phyloP scores from a whole-genome alignment of 2,113 vertebrate species.

The Myotis davidii region DNA sequence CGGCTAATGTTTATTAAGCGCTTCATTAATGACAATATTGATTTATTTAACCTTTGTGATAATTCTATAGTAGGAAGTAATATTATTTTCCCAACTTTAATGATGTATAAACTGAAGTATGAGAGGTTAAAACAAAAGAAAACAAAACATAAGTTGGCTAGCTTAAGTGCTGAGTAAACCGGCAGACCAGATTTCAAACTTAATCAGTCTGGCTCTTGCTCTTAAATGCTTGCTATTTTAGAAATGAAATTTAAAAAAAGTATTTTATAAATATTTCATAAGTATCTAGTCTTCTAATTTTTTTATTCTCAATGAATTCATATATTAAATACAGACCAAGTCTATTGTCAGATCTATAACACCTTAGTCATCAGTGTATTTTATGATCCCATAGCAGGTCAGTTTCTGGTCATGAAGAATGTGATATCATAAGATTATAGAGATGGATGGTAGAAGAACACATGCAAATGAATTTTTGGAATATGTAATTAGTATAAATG shows the following conservation, averaged over 20 bases:
- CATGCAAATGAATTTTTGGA: not conserved
- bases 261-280: conserved; percentile 4
- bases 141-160: not conserved
- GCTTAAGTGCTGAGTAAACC: not conserved
- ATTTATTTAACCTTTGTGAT: conserved; percentile 12
- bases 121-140: not conserved
- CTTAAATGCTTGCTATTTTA: not conserved
- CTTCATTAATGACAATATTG: not conserved
- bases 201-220: not conserved
- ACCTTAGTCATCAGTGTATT: not conserved
- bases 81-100: not conserved
- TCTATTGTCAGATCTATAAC: not conserved
- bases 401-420: conserved; percentile 2
- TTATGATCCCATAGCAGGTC: not conserved
- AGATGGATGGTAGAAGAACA: not conserved
- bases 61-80: not conserved
- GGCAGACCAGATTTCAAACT: not conserved
- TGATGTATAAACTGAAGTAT: not conserved
- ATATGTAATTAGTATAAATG: not conserved
- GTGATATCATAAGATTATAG: not conserved
- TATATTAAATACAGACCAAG: conserved; percentile 5
- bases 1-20: conserved; percentile 11
- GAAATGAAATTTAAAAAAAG: not conserved
- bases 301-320: not conserved
- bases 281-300: not conserved